A percentile compares a stretch with the other conserved stretches of the same genome.
phyloP scores from a whole-genome alignment of 1,140 invertebrate species.

The Camponotus pennsylvanicus region DNA sequence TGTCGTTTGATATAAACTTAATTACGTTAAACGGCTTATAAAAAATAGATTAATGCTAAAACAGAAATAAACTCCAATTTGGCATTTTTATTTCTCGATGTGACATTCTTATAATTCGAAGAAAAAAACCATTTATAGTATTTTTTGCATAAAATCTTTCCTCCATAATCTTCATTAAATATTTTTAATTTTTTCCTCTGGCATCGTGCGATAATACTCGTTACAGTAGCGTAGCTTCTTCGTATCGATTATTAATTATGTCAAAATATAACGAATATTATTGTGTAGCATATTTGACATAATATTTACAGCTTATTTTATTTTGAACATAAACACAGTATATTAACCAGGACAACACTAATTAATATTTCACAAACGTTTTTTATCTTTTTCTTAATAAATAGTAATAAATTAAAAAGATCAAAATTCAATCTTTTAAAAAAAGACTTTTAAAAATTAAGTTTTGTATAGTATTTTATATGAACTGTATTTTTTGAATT shows the following conservation, averaged over 20 bases:
- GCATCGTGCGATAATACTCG: background rate
- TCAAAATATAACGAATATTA: background rate
- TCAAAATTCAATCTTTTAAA: background rate
- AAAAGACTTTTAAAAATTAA: too few species aligned
- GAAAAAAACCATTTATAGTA: background rate
- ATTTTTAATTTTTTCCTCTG: background rate
- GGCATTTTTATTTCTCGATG: background rate
- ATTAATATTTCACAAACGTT: background rate
- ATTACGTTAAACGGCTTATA: background rate
- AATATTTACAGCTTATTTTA: constrained; percentile 8
- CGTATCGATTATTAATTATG: background rate
- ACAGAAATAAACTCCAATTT: background rate
- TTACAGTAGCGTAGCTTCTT: background rate
- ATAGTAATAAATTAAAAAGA: background rate
- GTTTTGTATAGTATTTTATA: background rate
- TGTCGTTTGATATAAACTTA: too few species aligned
- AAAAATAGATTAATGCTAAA: background rate
- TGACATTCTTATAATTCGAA: background rate
- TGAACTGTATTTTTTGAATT: background rate
- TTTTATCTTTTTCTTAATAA: background rate
- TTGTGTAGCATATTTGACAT: background rate
- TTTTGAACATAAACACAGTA: background rate
- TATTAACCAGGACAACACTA: background rate
- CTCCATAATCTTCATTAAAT: background rate
- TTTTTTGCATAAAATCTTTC: background rate